phyloP scores from a whole-genome alignment of 2,888 invertebrate genomes.

The Lithophane socia region DNA sequence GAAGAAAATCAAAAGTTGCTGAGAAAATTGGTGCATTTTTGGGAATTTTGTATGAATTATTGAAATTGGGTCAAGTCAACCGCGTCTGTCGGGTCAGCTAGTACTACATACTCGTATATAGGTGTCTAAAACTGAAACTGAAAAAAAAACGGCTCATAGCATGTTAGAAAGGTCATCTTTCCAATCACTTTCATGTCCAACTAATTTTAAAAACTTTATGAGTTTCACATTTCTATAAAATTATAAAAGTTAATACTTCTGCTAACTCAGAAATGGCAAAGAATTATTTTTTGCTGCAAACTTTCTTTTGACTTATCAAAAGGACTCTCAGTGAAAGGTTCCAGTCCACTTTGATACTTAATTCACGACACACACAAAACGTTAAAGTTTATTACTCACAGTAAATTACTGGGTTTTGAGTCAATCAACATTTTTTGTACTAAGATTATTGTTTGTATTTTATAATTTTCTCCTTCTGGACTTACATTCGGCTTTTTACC shows the following conservation, averaged over 20 bases:
- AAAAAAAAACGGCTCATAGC: background rate
- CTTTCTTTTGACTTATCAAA: conserved; percentile 37
- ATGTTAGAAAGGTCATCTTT: background rate
- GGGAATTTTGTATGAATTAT: too few relatives aligned
- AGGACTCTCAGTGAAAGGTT: conserved; percentile 28
- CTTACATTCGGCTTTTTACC: background rate
- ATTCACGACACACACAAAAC: conserved; percentile 34
- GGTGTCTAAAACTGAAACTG: background rate
- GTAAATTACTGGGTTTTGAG: background rate
- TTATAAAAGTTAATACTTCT: background rate
- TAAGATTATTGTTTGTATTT: background rate
- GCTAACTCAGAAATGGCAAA: background rate
- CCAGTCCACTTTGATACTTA: conserved; percentile 19
- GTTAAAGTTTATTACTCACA: conserved; percentile 18
- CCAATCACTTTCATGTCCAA: background rate
- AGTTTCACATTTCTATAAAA: background rate
- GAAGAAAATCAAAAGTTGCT: too few relatives aligned
- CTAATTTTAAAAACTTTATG: background rate
- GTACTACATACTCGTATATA: background rate
- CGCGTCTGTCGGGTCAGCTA: background rate
- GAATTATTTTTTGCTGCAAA: conserved; percentile 26
- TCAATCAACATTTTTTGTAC: background rate
- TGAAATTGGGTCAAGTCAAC: too few relatives aligned
- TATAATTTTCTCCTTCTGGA: background rate
- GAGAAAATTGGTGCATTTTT: too few relatives aligned